These are phyloP conservation scores for Aplysina aerophoba DNA, from an alignment of 37 sponge, comb jelly and placozoan genomes.

Conservation along the genomic window DNA sequence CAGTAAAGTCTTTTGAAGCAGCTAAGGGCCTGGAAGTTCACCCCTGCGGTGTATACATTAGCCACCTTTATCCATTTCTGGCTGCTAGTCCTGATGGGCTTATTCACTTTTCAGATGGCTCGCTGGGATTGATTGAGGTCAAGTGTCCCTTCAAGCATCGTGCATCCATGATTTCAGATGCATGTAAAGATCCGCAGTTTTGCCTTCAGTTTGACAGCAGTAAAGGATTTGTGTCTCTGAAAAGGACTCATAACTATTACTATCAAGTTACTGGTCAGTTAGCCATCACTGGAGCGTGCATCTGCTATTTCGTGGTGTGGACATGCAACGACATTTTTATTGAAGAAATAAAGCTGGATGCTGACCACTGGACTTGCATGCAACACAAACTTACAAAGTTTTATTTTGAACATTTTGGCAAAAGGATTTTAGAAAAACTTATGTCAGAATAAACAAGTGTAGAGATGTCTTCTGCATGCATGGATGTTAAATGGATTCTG, in stretches of 20 bases:
- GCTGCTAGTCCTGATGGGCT: constrained; percentile 20
- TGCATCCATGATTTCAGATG: constrained; percentile 8
- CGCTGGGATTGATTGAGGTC: not conserved
- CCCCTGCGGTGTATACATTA: constrained; percentile 23
- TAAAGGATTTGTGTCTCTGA: not conserved
- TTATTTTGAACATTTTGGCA: constrained; percentile 12
- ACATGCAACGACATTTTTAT: constrained; percentile 11
- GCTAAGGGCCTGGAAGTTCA: constrained; percentile 12
- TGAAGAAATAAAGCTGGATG: constrained; percentile 14
- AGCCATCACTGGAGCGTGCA: constrained; percentile 13
- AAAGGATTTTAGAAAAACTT: constrained; percentile 16
- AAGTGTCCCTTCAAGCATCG: constrained; percentile 36
- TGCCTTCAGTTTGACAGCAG: constrained; percentile 6
- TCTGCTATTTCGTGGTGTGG: constrained; percentile 16
- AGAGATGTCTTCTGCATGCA: not conserved
- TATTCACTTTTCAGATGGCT: not conserved
- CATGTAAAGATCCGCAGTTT: constrained; percentile 19
- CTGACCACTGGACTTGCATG: constrained; percentile 2
- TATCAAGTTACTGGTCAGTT: constrained; percentile 27
- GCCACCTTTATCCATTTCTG: not conserved
- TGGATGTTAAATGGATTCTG: constrained; percentile 3
- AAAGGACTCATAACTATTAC: constrained; percentile 2
- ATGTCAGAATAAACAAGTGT: not conserved
- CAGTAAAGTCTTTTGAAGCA: constrained; percentile 14
- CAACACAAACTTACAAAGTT: constrained; percentile 3